Evolutionary conservation across 2,113 vertebrate genomes (phyloP).

Genomic region (Pachycephala philippinensis): DNA sequence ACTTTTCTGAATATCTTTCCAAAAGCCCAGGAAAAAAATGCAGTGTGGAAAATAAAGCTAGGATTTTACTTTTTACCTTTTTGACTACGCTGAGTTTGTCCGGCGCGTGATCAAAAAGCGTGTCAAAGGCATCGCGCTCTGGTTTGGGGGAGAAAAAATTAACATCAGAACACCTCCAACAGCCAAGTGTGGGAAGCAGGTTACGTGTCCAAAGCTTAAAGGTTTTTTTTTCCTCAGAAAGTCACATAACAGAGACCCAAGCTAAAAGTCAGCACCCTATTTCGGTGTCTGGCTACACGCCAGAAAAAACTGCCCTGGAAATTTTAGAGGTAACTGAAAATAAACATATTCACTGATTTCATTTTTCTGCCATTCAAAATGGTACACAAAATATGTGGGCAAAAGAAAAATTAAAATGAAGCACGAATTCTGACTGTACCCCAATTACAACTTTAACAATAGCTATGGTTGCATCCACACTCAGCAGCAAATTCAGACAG

Average conservation of each 20-base stretch:
- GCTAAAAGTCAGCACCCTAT: not conserved
- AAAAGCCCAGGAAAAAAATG: not conserved
- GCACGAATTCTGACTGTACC: not conserved
- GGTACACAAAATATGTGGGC: not conserved
- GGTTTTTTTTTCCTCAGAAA: not conserved
- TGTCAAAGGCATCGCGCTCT: constrained; percentile 89
- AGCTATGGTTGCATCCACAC: not conserved
- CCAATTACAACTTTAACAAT: not conserved
- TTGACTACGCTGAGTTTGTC: constrained; percentile 87
- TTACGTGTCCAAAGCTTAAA: not conserved
- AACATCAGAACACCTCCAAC: not conserved
- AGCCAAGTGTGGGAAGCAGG: not conserved
- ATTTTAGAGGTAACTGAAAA: not conserved
- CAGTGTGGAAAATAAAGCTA: not conserved
- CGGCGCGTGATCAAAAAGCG: constrained; percentile 83
- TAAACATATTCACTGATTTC: not conserved
- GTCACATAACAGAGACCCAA: accelerated
- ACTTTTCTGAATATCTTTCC: not conserved
- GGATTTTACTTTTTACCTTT: constrained; percentile 69
- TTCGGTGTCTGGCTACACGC: not conserved
- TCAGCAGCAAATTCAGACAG: not conserved
- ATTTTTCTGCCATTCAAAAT: not conserved
- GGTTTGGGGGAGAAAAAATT: not conserved
- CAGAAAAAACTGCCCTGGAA: not conserved
- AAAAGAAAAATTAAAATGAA: not conserved